Evolutionary conservation across 1,140 invertebrate species (phyloP), one percentile per base, ranked within the genome.

Genomic region (Druon quercuslanigerum): DNA sequence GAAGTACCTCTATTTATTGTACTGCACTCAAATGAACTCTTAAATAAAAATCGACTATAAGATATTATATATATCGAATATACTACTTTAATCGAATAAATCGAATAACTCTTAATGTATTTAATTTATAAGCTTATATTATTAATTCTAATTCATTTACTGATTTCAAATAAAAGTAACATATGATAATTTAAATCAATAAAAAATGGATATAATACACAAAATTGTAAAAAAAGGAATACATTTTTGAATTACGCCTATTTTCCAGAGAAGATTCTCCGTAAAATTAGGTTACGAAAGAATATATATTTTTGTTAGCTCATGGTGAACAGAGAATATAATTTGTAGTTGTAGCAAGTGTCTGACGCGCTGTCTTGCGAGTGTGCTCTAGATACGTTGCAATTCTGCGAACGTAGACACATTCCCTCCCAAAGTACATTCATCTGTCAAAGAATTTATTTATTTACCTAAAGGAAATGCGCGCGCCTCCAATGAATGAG

Each of bases 341-440:
- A 52, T 71, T 66, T 74, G 74, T 60, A 16, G 8, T 20, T 25
- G 66, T 16, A 73, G 51, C 50, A 60, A 50, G 66, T 40, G 72
- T 72, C 20, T 74, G 16, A 71, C 51, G 46, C 16, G 40, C 56
- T 51, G 51, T 74, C 50, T 78, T 60, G 14, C n/a, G 40, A 52
- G 3, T 78, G 76, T 17, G 50, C 51, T 19, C 25, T 51, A 72
- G 72, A 72, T 71, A 75, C 52, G 79, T 76, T 73, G 60, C 71
- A 76, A 77, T 78, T 74, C 16, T 76, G 81, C 79, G 40, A 73
- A 76, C 79, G 79, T 82, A 75, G 50, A 79, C 81, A 73, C 79
- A 81, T 82, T 78, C 81, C 40, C 74, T 56, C 66, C 71, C 56
- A 75, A 78, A 66, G 60, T 66, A 66, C 60, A 66, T 66, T 66